These are phyloP conservation scores for Phalacrocorax pelagicus DNA, from an alignment of 2,113 vertebrate genomes.

Conservation along the genomic window DNA sequence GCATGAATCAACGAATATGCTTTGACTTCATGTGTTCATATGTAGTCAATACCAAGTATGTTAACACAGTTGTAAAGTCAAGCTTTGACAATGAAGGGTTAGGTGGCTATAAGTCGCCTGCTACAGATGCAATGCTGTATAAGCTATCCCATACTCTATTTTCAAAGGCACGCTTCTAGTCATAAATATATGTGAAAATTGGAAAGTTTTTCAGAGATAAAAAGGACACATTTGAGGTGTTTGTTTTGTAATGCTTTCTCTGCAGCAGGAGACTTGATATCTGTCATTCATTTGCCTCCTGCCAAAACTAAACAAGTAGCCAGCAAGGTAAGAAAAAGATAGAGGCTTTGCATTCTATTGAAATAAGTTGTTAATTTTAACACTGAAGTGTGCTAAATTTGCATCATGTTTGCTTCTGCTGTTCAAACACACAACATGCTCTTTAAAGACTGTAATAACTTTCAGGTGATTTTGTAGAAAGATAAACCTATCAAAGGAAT, in stretches of 20 bases:
- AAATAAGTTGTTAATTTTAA: neutral
- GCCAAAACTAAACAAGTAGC: neutral
- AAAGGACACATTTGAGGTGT: neutral
- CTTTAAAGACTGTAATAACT: neutral
- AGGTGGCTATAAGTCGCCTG: neutral
- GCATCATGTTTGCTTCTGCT: neutral
- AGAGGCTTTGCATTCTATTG: neutral
- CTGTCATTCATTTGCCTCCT: neutral
- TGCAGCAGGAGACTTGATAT: neutral
- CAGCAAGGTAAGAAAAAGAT: neutral
- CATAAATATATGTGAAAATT: neutral
- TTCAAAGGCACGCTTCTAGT: neutral
- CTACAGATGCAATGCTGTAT: neutral
- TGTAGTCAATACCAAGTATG: neutral
- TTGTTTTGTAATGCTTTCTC: neutral
- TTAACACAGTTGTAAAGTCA: neutral
- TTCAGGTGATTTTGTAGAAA: neutral
- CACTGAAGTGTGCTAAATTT: neutral
- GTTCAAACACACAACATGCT: neutral
- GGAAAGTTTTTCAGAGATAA: neutral
- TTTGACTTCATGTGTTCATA: neutral
- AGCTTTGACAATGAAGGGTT: neutral
- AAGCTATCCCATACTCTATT: neutral
- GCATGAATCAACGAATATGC: neutral
- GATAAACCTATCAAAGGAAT: neutral